Evolutionary conservation across 2,113 vertebrate genomes (phyloP), one percentile per base, ranked within the genome.

Genomic region (Chrysochloris asiatica): DNA sequence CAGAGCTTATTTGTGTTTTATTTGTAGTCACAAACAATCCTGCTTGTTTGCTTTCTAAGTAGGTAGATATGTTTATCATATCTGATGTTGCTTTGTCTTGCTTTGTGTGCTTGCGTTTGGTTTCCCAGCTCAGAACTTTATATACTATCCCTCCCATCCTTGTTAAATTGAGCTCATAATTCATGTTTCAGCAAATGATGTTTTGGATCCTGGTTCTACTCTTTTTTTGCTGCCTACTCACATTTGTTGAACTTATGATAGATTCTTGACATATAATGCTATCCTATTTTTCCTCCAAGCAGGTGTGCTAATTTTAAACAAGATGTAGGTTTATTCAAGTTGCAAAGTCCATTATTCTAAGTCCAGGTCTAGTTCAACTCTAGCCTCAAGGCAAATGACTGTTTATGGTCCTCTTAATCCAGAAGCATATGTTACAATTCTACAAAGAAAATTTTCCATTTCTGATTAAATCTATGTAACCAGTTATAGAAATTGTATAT

Each of bases 281-380:
- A 19, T 28, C 43, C 26, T 12, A 45, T 6, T 21, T 6, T 19
- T 72, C 36, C 88, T 45, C 33, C 26, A 56, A 88, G 52, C 6
- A 82, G 36, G 11, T 36, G 30, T 22, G 24, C 13, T 80, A 17
- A 54, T 82, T 77, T 65, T 80, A 86, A 95, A 80, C 14, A 54
- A 22, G 21, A 48, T 10, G 4, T 22, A 65, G 41, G 50, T 90
- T 83, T 83, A 28, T 73, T 69, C n/a, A 61, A 33, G 41, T 36
- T 41, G 12, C 28, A 73, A 47, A 36, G 4, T 73, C 80, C 71
- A 26, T 47, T 45, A 21, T 91, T 96, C 94, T 88, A 71, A 78
- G 52, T 78, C 21, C 65, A 78, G 38, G 77, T 59, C 73, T 82
- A 48, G 41, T 67, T 89, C 65, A 92, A 8, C 67, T n/a, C n/a